These are phyloP conservation scores for Spheniscus humboldti DNA, from an alignment of 2,797 vertebrate genomes.

Conservation along the genomic window DNA sequence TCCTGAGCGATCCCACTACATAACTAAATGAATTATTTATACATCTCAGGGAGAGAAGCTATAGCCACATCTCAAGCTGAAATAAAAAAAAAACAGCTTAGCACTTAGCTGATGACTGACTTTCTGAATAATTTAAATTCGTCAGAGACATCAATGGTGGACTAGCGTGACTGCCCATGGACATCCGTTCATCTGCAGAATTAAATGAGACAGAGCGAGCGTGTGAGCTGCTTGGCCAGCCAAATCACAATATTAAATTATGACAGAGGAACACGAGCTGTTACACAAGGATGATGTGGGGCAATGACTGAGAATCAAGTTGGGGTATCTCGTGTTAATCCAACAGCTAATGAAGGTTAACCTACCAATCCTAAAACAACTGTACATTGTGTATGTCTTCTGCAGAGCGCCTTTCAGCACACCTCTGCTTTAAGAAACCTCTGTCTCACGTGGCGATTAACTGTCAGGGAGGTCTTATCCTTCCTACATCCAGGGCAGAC, in stretches of 20 bases:
- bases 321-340: not conserved
- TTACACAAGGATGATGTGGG: not conserved
- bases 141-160: not conserved
- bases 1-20: not conserved
- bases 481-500: not conserved
- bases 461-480: not conserved
- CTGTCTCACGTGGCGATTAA: not conserved
- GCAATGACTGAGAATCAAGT: not conserved
- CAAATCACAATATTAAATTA: not conserved
- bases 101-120: not conserved
- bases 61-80: not conserved
- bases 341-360: not conserved
- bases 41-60: not conserved
- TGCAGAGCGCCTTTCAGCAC: not conserved
- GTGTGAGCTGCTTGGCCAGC: not conserved
- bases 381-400: not conserved
- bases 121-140: conserved; percentile 4
- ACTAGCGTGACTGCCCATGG: not conserved
- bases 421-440: not conserved
- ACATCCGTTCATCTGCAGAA: not conserved
- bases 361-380: not conserved
- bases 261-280: not conserved
- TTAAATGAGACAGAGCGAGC: not conserved
- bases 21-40: conserved; percentile 2
- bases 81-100: not conserved